These are phyloP conservation scores for Hyposoter dolosus DNA, from an alignment of 2,888 invertebrate genomes.

Conservation along the genomic window DNA sequence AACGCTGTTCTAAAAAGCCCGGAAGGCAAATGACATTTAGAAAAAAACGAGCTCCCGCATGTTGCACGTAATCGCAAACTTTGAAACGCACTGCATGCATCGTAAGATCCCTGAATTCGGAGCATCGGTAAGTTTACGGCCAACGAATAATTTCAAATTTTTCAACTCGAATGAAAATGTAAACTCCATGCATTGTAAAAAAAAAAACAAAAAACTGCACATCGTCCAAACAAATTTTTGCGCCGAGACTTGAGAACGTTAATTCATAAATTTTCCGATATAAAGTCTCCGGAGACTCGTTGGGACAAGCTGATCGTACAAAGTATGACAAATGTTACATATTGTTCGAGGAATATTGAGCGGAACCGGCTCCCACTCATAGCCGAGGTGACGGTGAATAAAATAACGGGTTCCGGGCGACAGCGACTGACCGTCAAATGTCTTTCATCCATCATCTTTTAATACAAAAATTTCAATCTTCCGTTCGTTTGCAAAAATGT, in stretches of 20 bases:
- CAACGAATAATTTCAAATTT: neutral
- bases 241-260: neutral
- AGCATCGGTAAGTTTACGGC: neutral
- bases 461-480: conserved; percentile 27
- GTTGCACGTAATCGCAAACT: conserved; percentile 40
- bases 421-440: conserved; percentile 41
- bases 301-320: conserved; percentile 18
- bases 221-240: neutral
- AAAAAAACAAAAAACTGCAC: neutral
- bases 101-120: conserved; percentile 23
- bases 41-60: conserved; percentile 28
- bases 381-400: conserved; percentile 51
- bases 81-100: conserved; percentile 56
- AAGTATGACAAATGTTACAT: neutral
- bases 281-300: neutral
- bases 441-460: conserved; percentile 58
- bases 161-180: neutral
- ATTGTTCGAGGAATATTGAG: neutral
- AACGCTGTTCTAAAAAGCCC: conserved; percentile 45
- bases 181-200: neutral
- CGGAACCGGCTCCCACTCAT: conserved; percentile 21
- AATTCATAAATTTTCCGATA: neutral
- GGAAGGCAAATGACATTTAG: conserved; percentile 68
- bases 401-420: conserved; percentile 49
- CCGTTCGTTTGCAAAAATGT: neutral